Percentiles rank a stretch among this genome's conserved stretches.
phyloP scores from a whole-genome alignment of 2,888 invertebrate genomes.

The Octodonta nipae region DNA sequence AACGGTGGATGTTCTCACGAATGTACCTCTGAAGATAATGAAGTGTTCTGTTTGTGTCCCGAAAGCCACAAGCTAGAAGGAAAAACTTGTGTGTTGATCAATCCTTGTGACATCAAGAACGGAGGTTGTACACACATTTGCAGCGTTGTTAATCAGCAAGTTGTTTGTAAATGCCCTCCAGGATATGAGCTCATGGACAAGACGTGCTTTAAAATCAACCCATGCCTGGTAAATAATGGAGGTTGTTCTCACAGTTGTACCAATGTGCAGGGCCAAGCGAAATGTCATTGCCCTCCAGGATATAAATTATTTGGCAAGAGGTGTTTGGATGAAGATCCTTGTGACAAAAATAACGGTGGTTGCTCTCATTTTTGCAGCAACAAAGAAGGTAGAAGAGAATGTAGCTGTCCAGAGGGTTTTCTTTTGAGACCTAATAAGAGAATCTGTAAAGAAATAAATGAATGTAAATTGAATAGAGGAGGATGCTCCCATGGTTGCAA shows the following conservation, averaged over 20 bases:
- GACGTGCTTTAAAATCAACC: constrained; percentile 33
- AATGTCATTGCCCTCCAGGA: constrained; percentile 37
- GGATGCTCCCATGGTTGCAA: constrained; percentile 51
- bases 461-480: constrained; percentile 44
- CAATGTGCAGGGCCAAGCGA: constrained; percentile 38
- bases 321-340: constrained; percentile 37
- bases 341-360: constrained; percentile 29
- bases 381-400: constrained; percentile 32
- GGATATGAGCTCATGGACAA: constrained; percentile 27
- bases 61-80: constrained; percentile 27
- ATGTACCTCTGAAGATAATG: constrained; percentile 32
- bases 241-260: constrained; percentile 42
- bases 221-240: constrained; percentile 32
- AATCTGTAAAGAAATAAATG: constrained; percentile 42
- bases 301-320: constrained; percentile 24
- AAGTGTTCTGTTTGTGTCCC: constrained; percentile 36
- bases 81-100: constrained; percentile 20
- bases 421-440: constrained; percentile 31
- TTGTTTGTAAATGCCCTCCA: constrained; percentile 38
- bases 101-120: constrained; percentile 29
- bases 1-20: constrained; percentile 47
- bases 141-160: constrained; percentile 36
- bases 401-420: constrained; percentile 43
- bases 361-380: constrained; percentile 38
- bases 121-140: constrained; percentile 41